Conservation (phyloP, 2,113 vertebrate species). For the Madoqua kirkii region DNA sequence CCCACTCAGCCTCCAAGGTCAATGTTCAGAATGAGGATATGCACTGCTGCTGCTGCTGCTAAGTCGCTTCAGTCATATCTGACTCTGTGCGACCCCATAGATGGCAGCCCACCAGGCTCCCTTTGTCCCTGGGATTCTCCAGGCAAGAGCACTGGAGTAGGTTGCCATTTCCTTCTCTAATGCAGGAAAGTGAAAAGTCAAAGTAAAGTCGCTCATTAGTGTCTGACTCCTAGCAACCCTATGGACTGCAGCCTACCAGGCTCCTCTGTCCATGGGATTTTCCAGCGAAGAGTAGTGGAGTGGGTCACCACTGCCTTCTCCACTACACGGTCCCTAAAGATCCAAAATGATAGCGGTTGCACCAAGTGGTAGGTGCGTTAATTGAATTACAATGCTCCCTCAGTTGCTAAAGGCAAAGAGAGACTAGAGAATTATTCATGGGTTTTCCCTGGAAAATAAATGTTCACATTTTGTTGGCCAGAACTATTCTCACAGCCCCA, state of each 20-base stretch:
- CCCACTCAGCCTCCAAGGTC: not conserved
- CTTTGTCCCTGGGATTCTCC: accelerated
- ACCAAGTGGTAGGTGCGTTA: not conserved
- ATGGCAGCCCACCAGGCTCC: no score
- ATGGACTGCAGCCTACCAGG: no score
- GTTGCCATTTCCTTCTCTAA: no score
- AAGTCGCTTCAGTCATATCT: accelerated
- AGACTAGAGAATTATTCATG: not conserved
- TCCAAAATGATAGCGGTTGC: not conserved
- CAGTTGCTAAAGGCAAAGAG: not conserved
- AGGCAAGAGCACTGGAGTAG: no score
- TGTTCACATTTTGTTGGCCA: not conserved
- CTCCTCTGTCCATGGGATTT: no score
- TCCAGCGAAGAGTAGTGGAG: no score
- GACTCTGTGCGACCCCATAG: no score
- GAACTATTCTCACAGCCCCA: not conserved
- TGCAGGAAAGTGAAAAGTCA: no score
- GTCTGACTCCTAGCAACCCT: no score
- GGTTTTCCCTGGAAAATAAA: not conserved
- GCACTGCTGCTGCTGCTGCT: no score
- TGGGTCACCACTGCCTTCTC: no score
- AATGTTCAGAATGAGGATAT: not conserved
- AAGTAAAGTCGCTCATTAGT: no score
- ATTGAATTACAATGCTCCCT: not conserved
- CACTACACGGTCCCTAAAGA: not conserved